Base-by-base conservation (phyloP, 2,888 invertebrate species). In the Dione juno region DNA sequence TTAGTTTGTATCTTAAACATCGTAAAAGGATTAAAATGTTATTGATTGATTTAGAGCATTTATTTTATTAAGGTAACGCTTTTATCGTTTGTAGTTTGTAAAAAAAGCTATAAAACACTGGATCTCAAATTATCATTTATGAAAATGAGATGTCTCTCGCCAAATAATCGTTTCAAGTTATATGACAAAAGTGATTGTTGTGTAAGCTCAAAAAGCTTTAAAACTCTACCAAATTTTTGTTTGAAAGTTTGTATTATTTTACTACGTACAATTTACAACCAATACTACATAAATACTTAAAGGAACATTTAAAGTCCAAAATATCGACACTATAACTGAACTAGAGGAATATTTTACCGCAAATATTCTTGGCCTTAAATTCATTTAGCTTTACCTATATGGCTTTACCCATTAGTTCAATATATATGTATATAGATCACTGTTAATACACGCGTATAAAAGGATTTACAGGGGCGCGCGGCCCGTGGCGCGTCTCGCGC, bases 401-500 rank as follows among this genome's bases (percentile, higher is more conserved):
- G 50, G 35, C 13, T 64, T n/a, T n/a, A n/a, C n/a, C 50, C 10
- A 64, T 35, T 50, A 14, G 19, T 50, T 37, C 37, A 64, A 35
- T 37, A 50, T 64, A 35, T 61, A 52, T 59, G 19, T 59, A 5
- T 37, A 65, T 67, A 65, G 48, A 61, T 48, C 66, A 73, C 68
- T 68, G 37, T 59, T 63, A 68, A 73, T 71, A 69, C n/a, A n/a
- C 73, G 63, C 74, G 67, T 70, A 67, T 67, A 61, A 66, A 68
- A 50, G 45, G 48, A 53, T 57, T 40, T 28, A 28, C 40, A 43
- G 50, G 48, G 68, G 77, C 77, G 79, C 78, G 79, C 91, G 90
- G 82, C 84, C 84, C 85, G 84, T 85, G 85, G 88, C 86, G 86
- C 80, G 83, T 79, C 85, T 89, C 90, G 92, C 92, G 92, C 89